phyloP scores from a whole-genome alignment of 2,888 invertebrate species.

The Exephanes ischioxanthus region DNA sequence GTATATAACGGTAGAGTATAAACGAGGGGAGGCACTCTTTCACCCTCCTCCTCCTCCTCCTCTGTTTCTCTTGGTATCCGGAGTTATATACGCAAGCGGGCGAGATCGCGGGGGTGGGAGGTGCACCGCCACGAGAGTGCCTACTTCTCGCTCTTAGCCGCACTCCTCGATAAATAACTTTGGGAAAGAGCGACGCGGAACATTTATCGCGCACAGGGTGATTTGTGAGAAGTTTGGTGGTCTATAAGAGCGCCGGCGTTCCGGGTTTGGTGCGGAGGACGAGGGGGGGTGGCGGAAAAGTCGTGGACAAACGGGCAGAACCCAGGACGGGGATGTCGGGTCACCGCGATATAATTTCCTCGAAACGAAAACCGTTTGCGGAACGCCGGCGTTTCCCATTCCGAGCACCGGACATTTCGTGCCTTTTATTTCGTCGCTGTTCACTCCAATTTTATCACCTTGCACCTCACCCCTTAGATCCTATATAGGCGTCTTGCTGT shows the following conservation, averaged over 20 bases:
- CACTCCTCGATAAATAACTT: conserved; percentile 76
- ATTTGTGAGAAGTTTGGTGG: conserved; percentile 73
- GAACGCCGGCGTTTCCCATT: conserved; percentile 25
- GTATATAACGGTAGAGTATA: conserved; percentile 30
- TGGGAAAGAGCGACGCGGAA: conserved; percentile 73
- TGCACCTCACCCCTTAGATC: conserved; percentile 26
- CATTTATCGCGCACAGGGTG: conserved; percentile 77
- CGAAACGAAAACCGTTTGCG: conserved; percentile 57
- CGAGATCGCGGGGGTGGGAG: conserved; percentile 44
- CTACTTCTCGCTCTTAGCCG: conserved; percentile 71
- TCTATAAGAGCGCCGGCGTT: conserved; percentile 6
- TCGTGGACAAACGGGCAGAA: conserved; percentile 20
- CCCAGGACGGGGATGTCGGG: neutral
- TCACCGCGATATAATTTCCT: conserved; percentile 65
- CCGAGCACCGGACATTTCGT: conserved; percentile 32
- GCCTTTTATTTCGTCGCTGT: conserved; percentile 57
- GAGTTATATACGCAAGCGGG: conserved; percentile 47
- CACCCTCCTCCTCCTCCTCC: neutral
- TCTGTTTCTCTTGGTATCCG: conserved; percentile 33
- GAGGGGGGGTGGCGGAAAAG: conserved; percentile 2
- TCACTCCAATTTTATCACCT: conserved; percentile 64
- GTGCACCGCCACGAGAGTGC: conserved; percentile 59
- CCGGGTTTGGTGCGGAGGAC: conserved; percentile 1
- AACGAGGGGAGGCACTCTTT: conserved; percentile 12
- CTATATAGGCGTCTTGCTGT: neutral